Base-by-base conservation (phyloP, 92 coral and sea anemone genomes). In the Epizoanthus rinbou region DNA sequence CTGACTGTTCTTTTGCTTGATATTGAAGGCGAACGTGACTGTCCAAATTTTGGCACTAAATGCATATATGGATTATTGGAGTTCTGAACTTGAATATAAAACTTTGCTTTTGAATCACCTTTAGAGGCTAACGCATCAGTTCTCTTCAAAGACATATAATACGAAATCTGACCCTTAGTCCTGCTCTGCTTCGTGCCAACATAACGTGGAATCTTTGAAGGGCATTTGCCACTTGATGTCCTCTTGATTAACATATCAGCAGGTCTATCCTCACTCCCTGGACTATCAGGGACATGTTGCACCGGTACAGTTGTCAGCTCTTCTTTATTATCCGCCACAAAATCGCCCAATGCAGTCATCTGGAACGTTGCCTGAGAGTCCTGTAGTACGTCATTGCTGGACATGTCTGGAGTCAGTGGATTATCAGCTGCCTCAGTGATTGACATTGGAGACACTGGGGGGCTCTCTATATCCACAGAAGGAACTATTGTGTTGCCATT, bases 161-260 rank as follows among this genome's bases (percentile, higher is more conserved):
- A 93, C 0, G 97, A 91, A 15, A 93, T 87, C 50, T 93, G 89
- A 1, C 92, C 92, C 41, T 93, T 70, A 10, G 87, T 86, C 19
- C 84, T 82, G 11, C 86, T 62, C 41, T 89, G 88, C 31, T 57
- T 74, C 18, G 76, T 57, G 23, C 97, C 97, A 47, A 89, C 85
- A 89, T 80, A 93, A 66, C 97, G 90, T 35, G 97, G 97, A 64
- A 93, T 93, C 62, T 93, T 93, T 8, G 97, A 93, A n/a, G 95
- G 95, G 6, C 93, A 91, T 82, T 93, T 93, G 1, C 97, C 97
- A 79, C 95, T 93, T n/a, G 97, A 89, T 13, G 97, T 82, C 78
- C 97, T 89, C 68, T 93, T 93, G 56, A 93, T 89, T 71, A 84
- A 73, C 57, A 90, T 93, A 52, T 88, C 94, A 4, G 83, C 70